Conservation (phyloP, 2,888 invertebrate genomes). For the Spicauda simplicius region DNA sequence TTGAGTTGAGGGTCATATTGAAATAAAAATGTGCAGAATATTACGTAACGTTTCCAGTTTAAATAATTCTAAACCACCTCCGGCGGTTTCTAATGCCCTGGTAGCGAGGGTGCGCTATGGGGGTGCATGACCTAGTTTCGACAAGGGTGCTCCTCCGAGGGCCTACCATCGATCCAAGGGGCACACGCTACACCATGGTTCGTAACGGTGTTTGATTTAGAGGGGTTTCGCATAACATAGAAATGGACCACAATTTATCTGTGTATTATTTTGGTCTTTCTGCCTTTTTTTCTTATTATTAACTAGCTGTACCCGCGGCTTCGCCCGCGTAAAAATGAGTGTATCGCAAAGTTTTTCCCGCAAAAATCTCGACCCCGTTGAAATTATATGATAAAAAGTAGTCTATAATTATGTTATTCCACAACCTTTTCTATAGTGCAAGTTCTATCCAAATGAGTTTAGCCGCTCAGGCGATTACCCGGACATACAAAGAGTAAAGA, state of each 20-base stretch:
- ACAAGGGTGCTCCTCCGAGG: constrained; percentile 63
- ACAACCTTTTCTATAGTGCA: too few species aligned
- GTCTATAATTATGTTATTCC: too few species aligned
- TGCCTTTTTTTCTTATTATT: too few species aligned
- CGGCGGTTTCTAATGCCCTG: constrained; percentile 55
- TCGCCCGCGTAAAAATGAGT: too few species aligned
- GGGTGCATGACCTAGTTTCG: constrained; percentile 78
- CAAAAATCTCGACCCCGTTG: too few species aligned
- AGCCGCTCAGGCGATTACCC: too few species aligned
- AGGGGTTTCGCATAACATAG: constrained; percentile 14
- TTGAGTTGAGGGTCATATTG: not conserved
- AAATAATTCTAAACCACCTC: constrained; percentile 47
- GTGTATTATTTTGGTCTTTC: not conserved
- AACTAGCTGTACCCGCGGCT: too few species aligned
- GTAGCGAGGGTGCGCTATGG: constrained; percentile 65
- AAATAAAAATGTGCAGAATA: constrained; percentile 2
- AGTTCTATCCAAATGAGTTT: too few species aligned
- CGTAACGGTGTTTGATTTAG: constrained; percentile 37
- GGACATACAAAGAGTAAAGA: too few species aligned
- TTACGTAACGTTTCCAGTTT: constrained; percentile 38
- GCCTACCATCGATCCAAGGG: constrained; percentile 75
- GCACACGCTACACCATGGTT: constrained; percentile 39
- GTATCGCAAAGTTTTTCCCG: too few species aligned
- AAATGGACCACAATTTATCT: not conserved
- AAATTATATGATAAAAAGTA: too few species aligned